Percentiles rank a stretch among this genome's conserved stretches.
phyloP scores from a whole-genome alignment of 2,888 invertebrate genomes.

The Leptarthrus brevirostris region DNA sequence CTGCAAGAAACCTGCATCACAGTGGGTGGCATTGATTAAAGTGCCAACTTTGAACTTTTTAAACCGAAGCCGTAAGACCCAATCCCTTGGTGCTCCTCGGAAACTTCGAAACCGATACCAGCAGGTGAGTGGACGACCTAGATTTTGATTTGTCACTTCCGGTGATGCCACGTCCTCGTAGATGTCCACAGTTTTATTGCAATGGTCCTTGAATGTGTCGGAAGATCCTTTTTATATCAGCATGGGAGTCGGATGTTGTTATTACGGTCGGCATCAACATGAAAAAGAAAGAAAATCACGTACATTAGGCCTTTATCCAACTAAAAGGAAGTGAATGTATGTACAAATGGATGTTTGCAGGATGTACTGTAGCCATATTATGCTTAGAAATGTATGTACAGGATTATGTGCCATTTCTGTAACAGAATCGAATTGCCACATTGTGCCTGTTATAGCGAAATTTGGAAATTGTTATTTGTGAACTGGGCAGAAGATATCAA shows the following conservation, averaged over 20 bases:
- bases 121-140: slow-evolving; percentile 87
- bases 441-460: too few species aligned
- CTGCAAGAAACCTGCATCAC: slow-evolving; percentile 90
- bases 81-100: slow-evolving; percentile 87
- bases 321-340: not conserved
- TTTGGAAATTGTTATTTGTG: too few species aligned
- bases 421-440: too few species aligned
- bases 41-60: slow-evolving; percentile 93
- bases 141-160: slow-evolving; percentile 83
- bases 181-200: slow-evolving; percentile 93
- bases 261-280: slow-evolving; percentile 22
- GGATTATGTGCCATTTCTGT: slow-evolving; percentile 11
- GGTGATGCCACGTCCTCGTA: slow-evolving; percentile 93
- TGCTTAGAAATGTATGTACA: slow-evolving; percentile 3
- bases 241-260: slow-evolving; percentile 15
- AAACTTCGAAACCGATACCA: slow-evolving; percentile 91
- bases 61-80: slow-evolving; percentile 89
- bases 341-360: not conserved
- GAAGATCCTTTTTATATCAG: slow-evolving; percentile 56
- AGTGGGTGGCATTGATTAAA: slow-evolving; percentile 86
- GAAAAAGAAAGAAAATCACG: slow-evolving; percentile 38
- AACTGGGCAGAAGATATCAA: too few species aligned
- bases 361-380: not conserved
- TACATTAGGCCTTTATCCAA: slow-evolving; percentile 30
- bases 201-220: slow-evolving; percentile 77